Evolutionary conservation across 2,113 vertebrate genomes (phyloP).

Genomic region (Gadus chalcogrammus): DNA sequence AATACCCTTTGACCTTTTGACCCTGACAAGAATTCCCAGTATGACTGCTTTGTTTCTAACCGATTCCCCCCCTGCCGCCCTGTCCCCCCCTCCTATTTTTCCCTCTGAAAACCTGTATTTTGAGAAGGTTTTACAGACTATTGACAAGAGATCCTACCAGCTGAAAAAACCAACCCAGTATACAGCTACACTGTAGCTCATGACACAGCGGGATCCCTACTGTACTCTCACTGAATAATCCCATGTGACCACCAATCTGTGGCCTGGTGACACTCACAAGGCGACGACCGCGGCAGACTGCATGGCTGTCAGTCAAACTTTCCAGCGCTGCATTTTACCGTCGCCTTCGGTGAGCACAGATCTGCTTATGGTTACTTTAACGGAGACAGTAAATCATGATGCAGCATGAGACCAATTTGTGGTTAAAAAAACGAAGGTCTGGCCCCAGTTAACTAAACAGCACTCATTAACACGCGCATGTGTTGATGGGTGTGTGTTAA

Average conservation of each 20-base stretch:
- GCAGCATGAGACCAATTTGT: conserved; percentile 74
- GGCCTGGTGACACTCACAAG: conserved; percentile 30
- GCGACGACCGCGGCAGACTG: conserved; percentile 45
- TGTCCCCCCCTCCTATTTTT: no score
- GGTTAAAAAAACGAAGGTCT: conserved; percentile 54
- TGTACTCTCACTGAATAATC: not conserved
- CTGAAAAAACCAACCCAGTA: no score
- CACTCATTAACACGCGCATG: conserved; percentile 54
- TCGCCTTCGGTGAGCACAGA: conserved; percentile 48
- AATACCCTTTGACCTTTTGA: conserved; percentile 9
- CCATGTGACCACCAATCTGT: conserved; percentile 5
- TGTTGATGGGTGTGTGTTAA: conserved; percentile 9
- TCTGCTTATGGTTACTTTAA: conserved; percentile 77
- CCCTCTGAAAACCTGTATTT: no score
- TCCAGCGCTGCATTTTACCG: conserved; percentile 46
- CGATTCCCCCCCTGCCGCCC: no score
- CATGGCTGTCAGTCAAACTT: conserved; percentile 57
- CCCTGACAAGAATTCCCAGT: not conserved
- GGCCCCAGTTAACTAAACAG: conserved; percentile 65
- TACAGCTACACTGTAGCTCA: no score
- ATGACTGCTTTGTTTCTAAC: no score
- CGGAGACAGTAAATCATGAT: conserved; percentile 75
- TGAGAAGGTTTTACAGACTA: no score
- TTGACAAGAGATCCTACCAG: no score
- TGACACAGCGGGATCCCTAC: no score